These are phyloP conservation scores for mouse (Mus musculus) DNA, from an alignment of 2,113 vertebrate species.

Conservation along the genomic window DNA sequence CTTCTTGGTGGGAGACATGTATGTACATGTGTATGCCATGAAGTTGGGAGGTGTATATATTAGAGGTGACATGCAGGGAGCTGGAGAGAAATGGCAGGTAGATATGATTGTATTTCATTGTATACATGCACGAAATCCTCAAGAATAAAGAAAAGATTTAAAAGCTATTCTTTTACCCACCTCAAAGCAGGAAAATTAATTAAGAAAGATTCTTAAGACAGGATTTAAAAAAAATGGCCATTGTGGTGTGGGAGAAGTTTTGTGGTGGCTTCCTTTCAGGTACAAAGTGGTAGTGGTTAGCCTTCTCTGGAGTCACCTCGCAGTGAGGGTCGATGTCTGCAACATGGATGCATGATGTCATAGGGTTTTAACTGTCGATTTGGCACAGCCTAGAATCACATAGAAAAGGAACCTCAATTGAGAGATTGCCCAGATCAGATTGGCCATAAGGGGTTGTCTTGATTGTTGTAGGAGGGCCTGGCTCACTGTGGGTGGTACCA, in stretches of 20 bases:
- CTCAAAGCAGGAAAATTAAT: background rate
- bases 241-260: background rate
- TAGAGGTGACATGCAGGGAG: background rate
- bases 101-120: background rate
- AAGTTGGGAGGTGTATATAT: background rate
- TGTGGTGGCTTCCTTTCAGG: background rate
- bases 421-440: background rate
- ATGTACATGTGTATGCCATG: background rate
- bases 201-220: background rate
- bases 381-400: background rate
- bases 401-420: background rate
- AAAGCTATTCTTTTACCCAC: background rate
- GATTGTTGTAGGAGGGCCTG: no score
- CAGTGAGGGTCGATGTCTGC: background rate
- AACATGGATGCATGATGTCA: no score
- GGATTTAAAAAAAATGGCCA: background rate
- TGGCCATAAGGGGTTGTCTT: background rate
- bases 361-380: background rate
- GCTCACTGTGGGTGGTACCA: background rate
- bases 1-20: background rate
- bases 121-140: background rate
- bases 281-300: no score
- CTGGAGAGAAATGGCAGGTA: background rate
- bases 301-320: background rate
- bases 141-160: background rate